Evolutionary conservation across 1,140 invertebrate genomes (phyloP).

Genomic region (Meloidogyne chitwoodi): DNA sequence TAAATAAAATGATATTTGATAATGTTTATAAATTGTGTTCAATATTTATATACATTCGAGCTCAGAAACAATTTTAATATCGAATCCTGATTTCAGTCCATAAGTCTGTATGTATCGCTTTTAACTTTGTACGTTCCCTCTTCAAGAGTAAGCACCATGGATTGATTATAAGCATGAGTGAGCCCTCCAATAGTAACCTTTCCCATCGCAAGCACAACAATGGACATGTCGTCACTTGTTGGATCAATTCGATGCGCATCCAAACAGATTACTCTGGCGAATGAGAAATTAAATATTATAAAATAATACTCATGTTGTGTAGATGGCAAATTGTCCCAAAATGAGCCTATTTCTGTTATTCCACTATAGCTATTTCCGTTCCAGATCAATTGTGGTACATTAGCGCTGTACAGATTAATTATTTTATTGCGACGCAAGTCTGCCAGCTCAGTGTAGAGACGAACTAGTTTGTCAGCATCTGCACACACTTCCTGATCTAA

Average conservation of each 20-base stretch:
- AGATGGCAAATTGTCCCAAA: conserved; percentile 4
- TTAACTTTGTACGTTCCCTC: conserved; percentile 3
- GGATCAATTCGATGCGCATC: conserved; percentile 18
- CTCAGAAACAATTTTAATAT: too few relatives aligned
- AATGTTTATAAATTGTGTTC: too few relatives aligned
- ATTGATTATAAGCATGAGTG: conserved; percentile 18
- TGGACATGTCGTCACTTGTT: conserved; percentile 10
- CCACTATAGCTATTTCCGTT: conserved; percentile 7
- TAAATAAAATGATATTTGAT: too few relatives aligned
- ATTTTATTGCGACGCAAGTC: conserved; percentile 1
- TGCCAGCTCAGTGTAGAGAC: conserved; percentile 11
- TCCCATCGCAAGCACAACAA: conserved; percentile 12
- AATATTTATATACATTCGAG: too few relatives aligned
- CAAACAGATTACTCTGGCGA: not conserved
- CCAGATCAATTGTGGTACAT: conserved; percentile 5
- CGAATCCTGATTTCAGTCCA: not conserved
- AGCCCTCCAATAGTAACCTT: conserved; percentile 11
- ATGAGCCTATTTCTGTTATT: not conserved
- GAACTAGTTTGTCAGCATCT: conserved; percentile 10
- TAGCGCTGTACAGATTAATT: not conserved
- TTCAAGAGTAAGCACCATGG: conserved; percentile 1
- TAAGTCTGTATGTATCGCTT: conserved; percentile 17
- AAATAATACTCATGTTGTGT: conserved; percentile 11
- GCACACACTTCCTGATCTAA: conserved; percentile 18
- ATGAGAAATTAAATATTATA: not conserved